Evolutionary conservation across 2,888 invertebrate genomes (phyloP).

Genomic region (Drosophila longiperda): DNA sequence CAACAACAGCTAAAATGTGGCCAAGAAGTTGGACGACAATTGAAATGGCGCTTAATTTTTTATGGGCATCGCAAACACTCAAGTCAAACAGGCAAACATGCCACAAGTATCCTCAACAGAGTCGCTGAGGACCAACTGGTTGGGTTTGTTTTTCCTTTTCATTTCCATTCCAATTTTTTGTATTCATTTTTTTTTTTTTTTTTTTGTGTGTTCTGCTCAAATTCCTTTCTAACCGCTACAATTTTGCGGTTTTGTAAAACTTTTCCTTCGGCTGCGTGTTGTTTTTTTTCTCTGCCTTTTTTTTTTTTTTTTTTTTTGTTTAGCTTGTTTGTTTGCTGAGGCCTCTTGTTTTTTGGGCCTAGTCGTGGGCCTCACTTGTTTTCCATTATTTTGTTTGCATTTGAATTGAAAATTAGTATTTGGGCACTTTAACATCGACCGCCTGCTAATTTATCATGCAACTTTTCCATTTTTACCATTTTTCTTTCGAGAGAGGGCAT

Average conservation of each 20-base stretch:
- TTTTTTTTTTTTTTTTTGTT: conserved; percentile 12
- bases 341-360: conserved; percentile 47
- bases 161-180: background rate
- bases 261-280: conserved; percentile 61
- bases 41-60: conserved; percentile 79
- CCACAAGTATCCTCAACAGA: conserved; percentile 71
- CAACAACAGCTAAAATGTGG: conserved; percentile 35
- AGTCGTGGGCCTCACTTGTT: conserved; percentile 56
- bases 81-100: conserved; percentile 69
- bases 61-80: conserved; percentile 77
- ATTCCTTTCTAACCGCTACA: conserved; percentile 70
- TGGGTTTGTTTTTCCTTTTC: conserved; percentile 8
- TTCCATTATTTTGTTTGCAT: conserved; percentile 81
- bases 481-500: conserved; percentile 10
- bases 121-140: conserved; percentile 31
- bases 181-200: conserved; percentile 3
- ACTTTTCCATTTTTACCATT: conserved; percentile 41
- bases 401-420: conserved; percentile 81
- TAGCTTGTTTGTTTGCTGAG: conserved; percentile 60
- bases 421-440: conserved; percentile 67
- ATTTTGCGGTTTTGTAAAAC: conserved; percentile 79
- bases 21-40: conserved; percentile 60
- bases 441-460: conserved; percentile 75
- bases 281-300: conserved; percentile 16
- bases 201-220: conserved; percentile 34